Evolutionary conservation across 1,140 invertebrate species (phyloP).

Genomic region (Zaprionus camerounensis): DNA sequence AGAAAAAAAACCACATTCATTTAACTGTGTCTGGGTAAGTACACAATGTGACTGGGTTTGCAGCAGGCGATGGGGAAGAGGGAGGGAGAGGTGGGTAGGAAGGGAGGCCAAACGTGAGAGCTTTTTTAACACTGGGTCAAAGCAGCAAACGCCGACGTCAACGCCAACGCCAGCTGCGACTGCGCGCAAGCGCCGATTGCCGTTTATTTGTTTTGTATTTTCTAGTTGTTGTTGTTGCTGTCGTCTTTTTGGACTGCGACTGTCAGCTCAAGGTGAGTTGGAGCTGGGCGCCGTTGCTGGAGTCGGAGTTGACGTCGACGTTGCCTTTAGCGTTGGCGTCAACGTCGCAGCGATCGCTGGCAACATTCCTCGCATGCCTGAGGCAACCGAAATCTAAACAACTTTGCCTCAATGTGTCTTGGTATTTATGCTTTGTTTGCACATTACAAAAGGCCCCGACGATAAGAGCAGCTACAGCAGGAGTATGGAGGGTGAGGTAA

Average conservation of each 20-base stretch:
- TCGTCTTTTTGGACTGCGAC: conserved; percentile 37
- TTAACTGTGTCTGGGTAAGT: conserved; percentile 38
- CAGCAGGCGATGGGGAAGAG: conserved; percentile 1
- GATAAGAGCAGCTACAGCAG: conserved; percentile 43
- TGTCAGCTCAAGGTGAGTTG: conserved; percentile 47
- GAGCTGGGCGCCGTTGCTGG: conserved; percentile 20
- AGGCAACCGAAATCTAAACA: conserved; percentile 61
- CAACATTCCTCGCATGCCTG: conserved; percentile 71
- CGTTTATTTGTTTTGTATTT: conserved; percentile 29
- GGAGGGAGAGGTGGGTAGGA: background rate
- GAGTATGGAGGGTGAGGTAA: background rate
- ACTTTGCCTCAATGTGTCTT: conserved; percentile 58
- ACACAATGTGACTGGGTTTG: conserved; percentile 43
- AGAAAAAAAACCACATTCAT: conserved; percentile 11
- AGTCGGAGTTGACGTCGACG: conserved; percentile 1
- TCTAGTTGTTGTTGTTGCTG: conserved; percentile 1
- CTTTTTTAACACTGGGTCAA: conserved; percentile 45
- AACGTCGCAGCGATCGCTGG: conserved; percentile 14
- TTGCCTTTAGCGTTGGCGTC: background rate
- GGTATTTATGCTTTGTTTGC: conserved; percentile 75
- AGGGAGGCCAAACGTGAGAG: conserved; percentile 14
- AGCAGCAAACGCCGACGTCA: conserved; percentile 30
- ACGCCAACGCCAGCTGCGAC: conserved; percentile 23
- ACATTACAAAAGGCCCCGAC: conserved; percentile 67
- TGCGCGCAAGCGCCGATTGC: conserved; percentile 31